A percentile compares a stretch with the other conserved stretches of the same genome.
phyloP scores from a whole-genome alignment of 1,140 invertebrate genomes.

The Lucilia sericata region DNA sequence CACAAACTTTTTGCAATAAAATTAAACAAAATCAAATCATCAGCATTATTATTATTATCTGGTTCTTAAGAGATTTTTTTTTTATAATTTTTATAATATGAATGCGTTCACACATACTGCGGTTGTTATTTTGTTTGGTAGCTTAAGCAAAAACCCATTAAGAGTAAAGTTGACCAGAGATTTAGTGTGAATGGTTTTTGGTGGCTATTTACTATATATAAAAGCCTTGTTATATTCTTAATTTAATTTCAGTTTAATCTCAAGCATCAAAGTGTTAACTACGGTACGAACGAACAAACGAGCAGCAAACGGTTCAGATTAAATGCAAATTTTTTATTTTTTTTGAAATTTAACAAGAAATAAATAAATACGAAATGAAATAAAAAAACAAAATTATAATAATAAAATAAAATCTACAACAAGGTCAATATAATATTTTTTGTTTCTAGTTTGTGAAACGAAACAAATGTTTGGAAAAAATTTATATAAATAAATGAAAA shows the following conservation, averaged over 20 bases:
- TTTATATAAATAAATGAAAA: no score
- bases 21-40: no score
- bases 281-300: not conserved
- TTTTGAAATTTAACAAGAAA: constrained; percentile 1
- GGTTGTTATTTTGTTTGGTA: no score
- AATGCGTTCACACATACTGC: no score
- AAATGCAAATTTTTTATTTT: constrained; percentile 29
- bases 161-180: no score
- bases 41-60: no score
- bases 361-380: not conserved
- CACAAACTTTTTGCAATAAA: no score
- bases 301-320: not conserved
- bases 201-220: not conserved
- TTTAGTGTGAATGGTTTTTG: no score
- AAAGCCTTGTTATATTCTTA: not conserved
- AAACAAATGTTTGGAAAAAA: no score
- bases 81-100: no score
- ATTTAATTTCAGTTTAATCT: constrained; percentile 24
- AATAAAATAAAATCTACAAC: not conserved
- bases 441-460: not conserved
- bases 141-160: no score
- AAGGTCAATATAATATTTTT: not conserved
- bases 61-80: no score
- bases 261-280: not conserved
- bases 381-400: not conserved